Percentiles rank a stretch among this genome's conserved stretches.
Conservation (phyloP, 2,888 invertebrate genomes). For the Lapara coniferarum region DNA sequence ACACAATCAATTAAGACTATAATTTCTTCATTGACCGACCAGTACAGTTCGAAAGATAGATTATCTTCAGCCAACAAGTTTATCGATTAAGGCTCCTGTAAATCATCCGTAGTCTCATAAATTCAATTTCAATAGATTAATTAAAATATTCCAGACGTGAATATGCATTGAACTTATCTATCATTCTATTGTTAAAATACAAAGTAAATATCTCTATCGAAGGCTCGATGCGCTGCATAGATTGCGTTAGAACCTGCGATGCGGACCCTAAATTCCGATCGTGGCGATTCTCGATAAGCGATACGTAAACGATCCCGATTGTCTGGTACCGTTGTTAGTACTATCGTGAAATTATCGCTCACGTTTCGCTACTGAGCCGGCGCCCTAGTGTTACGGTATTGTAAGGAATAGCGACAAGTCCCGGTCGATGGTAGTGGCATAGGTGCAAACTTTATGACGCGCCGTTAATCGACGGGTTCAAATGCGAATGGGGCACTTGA, state of each 20-base stretch:
- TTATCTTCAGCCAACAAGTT: background rate
- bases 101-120: slow-evolving; percentile 2
- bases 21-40: background rate
- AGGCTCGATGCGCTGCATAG: slow-evolving; percentile 50
- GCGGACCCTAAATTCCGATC: slow-evolving; percentile 70
- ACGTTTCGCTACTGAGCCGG: slow-evolving; percentile 77
- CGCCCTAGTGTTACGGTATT: slow-evolving; percentile 63
- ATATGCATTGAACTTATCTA: slow-evolving; percentile 31
- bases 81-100: background rate
- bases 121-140: slow-evolving; percentile 24
- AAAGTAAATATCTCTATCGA: slow-evolving; percentile 57
- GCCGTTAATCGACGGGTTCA: background rate
- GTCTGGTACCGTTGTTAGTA: slow-evolving; percentile 70
- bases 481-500: background rate
- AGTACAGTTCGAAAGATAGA: slow-evolving; percentile 2
- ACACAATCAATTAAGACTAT: slow-evolving; percentile 1
- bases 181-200: slow-evolving; percentile 41
- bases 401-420: slow-evolving; percentile 30
- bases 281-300: slow-evolving; percentile 75
- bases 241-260: slow-evolving; percentile 47
- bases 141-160: slow-evolving; percentile 19
- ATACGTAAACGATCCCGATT: slow-evolving; percentile 77
- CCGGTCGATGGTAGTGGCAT: slow-evolving; percentile 6
- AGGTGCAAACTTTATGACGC: slow-evolving; percentile 21
- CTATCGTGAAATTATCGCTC: slow-evolving; percentile 80